phyloP scores from a whole-genome alignment of 2,797 vertebrate genomes.

The Dallia pectoralis region DNA sequence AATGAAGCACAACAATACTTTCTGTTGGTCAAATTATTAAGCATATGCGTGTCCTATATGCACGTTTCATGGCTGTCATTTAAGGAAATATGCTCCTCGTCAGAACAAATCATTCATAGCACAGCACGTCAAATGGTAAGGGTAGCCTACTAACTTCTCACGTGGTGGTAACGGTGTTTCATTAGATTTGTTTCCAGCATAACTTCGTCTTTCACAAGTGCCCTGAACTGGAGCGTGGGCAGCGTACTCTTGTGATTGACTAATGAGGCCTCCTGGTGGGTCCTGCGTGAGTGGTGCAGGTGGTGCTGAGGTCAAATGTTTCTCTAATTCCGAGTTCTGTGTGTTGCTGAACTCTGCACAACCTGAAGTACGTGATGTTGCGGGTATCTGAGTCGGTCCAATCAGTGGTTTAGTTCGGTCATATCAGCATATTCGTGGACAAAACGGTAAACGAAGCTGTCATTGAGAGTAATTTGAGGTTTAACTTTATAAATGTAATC shows the following conservation, averaged over 20 bases:
- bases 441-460: not conserved
- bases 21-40: not conserved
- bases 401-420: not conserved
- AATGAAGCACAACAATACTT: not conserved
- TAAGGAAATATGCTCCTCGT: not conserved
- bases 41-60: constrained; percentile 28
- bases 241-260: too few relatives aligned
- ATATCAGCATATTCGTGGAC: not conserved
- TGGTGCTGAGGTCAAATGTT: not conserved
- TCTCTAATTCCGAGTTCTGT: not conserved
- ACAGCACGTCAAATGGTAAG: not conserved
- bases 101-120: not conserved
- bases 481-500: not conserved
- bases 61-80: not conserved
- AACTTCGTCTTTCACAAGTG: not conserved
- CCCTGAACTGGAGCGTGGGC: not conserved
- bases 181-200: not conserved
- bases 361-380: not conserved
- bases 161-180: not conserved
- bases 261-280: not conserved
- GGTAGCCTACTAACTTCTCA: not conserved
- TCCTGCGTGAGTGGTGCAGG: not conserved
- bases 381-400: not conserved
- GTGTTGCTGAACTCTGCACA: not conserved
- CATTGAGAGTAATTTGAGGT: not conserved